Evolutionary conservation across 2,113 vertebrate species (phyloP), one percentile per base, ranked within the genome.

Genomic region (Arizona elegans): DNA sequence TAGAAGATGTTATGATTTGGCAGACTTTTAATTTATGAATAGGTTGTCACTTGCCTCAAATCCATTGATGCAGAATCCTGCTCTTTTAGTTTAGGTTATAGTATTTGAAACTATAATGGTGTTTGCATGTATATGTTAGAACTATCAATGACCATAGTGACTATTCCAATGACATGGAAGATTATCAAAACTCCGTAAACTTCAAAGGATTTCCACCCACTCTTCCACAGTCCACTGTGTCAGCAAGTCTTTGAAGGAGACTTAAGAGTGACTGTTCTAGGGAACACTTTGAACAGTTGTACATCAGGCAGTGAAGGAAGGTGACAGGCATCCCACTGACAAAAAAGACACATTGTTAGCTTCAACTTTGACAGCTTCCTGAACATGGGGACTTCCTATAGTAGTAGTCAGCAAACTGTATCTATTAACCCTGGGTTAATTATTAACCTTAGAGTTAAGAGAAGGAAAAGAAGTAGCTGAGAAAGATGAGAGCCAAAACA

Each of bases 351-450:
- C 0, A 8, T 0, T 75, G 59, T 17, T n/a, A 59, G 90, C 75
- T 94, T 91, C 92, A 92, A 52, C 89, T 50, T 89, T 0, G 0
- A 94, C 89, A 86, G 86, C 89, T 93, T 93, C 92, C 94, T 94
- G 89, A 90, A 96, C 88, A 93, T 0, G 89, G 95, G 43, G 92
- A 88, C 91, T 87, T 92, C 93, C 95, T 92, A 33, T 43, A 1
- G 56, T 92, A 93, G 91, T 62, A 0, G 0, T 93, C 95, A 93
- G 93, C 95, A 96, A 96, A 92, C n/a, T 13, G 13, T 65, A 95
- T 91, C 94, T 89, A n/a, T 91, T 87, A 94, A 94, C 33, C 29
- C 24, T 23, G 6, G 75, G 91, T 96, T 95, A 94, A 56, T 90
- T 88, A 88, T 91, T 86, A 88, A 94, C 23, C 29, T 17, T 7